Conservation (phyloP, 2,113 vertebrate species). For the Halichoerus grypus region DNA sequence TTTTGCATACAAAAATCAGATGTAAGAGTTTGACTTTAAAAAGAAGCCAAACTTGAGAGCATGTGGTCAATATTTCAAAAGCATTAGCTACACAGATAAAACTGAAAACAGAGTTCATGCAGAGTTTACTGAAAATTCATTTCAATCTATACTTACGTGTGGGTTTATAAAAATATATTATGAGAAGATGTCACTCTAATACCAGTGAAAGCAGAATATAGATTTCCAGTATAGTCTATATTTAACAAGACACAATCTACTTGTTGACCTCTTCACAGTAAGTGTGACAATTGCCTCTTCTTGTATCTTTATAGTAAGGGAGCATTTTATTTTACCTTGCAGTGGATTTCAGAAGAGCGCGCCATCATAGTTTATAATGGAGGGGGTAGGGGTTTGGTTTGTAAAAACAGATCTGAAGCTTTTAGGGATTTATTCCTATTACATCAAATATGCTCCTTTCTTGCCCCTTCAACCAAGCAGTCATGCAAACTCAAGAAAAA, state of each 20-base stretch:
- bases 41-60: constrained; percentile 16
- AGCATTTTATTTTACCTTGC: constrained; percentile 41
- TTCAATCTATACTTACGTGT: not conserved
- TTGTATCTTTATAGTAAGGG: not conserved
- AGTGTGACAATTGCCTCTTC: not conserved
- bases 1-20: not conserved
- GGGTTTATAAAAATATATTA: not conserved
- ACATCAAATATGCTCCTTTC: not conserved
- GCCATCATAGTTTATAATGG: not conserved
- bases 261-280: not conserved
- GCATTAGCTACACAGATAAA: not conserved
- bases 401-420: constrained; percentile 6
- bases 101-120: not conserved
- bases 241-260: not conserved
- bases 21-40: not conserved
- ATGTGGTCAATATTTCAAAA: not conserved
- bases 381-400: not conserved
- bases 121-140: not conserved
- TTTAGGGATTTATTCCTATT: constrained; percentile 18
- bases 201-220: not conserved
- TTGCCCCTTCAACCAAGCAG: constrained; percentile 17
- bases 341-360: not conserved
- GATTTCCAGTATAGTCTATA: not conserved
- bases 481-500: constrained; percentile 45
- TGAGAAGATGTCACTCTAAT: not conserved